Evolutionary conservation across 2,888 invertebrate genomes (phyloP), one percentile per base, ranked within the genome.

Genomic region (Megastigmus dorsalis): DNA sequence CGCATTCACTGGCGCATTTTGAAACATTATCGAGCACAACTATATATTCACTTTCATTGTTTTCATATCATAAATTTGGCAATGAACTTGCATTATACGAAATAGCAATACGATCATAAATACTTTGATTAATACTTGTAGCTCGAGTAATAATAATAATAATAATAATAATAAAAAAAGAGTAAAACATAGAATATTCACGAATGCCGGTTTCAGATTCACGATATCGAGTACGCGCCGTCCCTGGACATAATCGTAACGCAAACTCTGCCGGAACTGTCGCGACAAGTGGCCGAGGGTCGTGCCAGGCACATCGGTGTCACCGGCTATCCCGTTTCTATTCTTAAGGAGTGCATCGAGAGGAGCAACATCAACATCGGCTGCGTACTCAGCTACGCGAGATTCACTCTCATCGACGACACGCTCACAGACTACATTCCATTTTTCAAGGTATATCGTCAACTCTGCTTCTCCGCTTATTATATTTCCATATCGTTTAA

Each of bases 201-300:
- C n/a, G n/a, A n/a, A n/a, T n/a, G n/a, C n/a, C n/a, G n/a, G 18
- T 43, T 82, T 28, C 84, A 97, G 96, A 92, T 97, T n/a, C 98
- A 98, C 83, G 98, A 98, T 83, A 89, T 95, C 67, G 97, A 97
- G 82, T 98, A 97, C 85, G 95, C 95, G 0, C 92, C 93, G 5
- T 92, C 91, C 76, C 86, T 93, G 20, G 93, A 95, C 48, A 88
- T 94, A 9, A 90, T 98, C 3, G 80, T 97, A 0, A 93, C 94
- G 63, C 97, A 98, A 88, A 97, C 97, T 0, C 86, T 98, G 43
- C 97, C 97, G 2, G 92, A 93, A 0, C 87, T 98, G 10, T 93
- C 94, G 79, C 92, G 92, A 81, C 91, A 95, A 7, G 93, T 95
- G 1, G 90, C 91, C 30, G 91, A 93, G 50, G 93, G 94, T 3